These are phyloP conservation scores for Paralichthys olivaceus DNA, from an alignment of 2,113 vertebrate genomes.

Conservation along the genomic window DNA sequence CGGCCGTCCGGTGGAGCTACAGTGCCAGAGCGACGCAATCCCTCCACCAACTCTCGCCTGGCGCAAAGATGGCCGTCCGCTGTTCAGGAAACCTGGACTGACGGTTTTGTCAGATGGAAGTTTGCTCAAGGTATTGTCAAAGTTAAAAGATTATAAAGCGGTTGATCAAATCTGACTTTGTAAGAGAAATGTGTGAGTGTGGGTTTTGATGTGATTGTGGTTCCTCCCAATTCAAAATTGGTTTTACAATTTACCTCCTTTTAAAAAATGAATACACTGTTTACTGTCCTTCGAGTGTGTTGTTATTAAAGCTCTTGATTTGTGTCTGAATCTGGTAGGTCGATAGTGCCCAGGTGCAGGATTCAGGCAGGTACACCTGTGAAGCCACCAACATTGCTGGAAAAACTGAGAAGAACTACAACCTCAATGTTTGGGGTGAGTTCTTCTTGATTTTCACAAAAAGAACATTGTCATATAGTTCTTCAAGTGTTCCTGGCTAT, in stretches of 20 bases:
- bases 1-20: conserved; percentile 84
- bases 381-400: conserved; percentile 95
- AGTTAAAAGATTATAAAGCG: background rate
- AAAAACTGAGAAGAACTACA: conserved; percentile 96
- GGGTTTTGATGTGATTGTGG: too few relatives aligned
- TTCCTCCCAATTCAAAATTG: background rate
- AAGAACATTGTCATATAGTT: too few relatives aligned
- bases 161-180: background rate
- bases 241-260: background rate
- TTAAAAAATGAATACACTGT: background rate
- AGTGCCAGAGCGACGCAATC: conserved; percentile 88
- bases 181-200: background rate
- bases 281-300: background rate
- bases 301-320: background rate
- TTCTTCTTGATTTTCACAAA: background rate
- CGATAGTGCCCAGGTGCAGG: conserved; percentile 88
- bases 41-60: conserved; percentile 88
- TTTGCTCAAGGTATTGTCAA: conserved; percentile 85
- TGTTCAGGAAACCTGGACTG: conserved; percentile 89
- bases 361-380: conserved; percentile 94
- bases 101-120: conserved; percentile 86
- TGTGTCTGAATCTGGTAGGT: conserved; percentile 79
- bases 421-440: conserved; percentile 97
- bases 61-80: conserved; percentile 88
- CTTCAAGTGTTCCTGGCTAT: background rate